Evolutionary conservation across 2,888 invertebrate genomes (phyloP).

Genomic region (Lasioglossum figueresi): DNA sequence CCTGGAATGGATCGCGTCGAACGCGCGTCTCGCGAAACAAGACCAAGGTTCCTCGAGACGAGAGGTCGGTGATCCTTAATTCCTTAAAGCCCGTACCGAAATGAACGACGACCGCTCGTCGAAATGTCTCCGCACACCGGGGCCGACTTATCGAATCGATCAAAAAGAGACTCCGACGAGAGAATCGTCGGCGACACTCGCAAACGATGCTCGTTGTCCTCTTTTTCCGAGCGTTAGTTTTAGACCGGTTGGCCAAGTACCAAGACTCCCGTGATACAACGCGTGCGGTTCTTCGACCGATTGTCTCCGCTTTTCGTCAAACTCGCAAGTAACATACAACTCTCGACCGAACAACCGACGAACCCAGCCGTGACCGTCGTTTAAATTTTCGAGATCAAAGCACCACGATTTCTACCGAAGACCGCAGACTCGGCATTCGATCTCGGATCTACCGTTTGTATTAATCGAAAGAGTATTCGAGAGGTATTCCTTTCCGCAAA

Average conservation of each 20-base stretch:
- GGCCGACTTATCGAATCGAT: slow-evolving; percentile 19
- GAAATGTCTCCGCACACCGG: background rate
- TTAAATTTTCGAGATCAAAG: background rate
- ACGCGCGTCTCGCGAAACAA: slow-evolving; percentile 1
- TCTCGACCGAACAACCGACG: background rate
- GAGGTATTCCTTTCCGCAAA: no score
- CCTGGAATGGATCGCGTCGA: slow-evolving; percentile 20
- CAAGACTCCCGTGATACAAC: slow-evolving; percentile 28
- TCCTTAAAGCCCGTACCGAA: slow-evolving; percentile 3
- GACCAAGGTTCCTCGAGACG: background rate
- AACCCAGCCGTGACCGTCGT: background rate
- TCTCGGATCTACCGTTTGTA: no score
- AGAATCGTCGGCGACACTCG: background rate
- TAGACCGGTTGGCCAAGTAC: slow-evolving; percentile 51
- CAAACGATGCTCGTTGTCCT: background rate
- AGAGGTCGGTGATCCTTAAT: slow-evolving; percentile 32
- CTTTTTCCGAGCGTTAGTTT: slow-evolving; percentile 45
- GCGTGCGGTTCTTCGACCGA: background rate
- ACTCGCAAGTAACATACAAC: background rate
- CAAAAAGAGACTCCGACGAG: background rate
- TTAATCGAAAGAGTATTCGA: no score
- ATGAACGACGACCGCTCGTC: background rate
- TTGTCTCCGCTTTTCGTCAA: background rate
- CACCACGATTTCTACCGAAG: no score
- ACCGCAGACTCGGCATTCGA: no score